phyloP scores from a whole-genome alignment of 2,113 vertebrate species.

The Tamias sibiricus region DNA sequence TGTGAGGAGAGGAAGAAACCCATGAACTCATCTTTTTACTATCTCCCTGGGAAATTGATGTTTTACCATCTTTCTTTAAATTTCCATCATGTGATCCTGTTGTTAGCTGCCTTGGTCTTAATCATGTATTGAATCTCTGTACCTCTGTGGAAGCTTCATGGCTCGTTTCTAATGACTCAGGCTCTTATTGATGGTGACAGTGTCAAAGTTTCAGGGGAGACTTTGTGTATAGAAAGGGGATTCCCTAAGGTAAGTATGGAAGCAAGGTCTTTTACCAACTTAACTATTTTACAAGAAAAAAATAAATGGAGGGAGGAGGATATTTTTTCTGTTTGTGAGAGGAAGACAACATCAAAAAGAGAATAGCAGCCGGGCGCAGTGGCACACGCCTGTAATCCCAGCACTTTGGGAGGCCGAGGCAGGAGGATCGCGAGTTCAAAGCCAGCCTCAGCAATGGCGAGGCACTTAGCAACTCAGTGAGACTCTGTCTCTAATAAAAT shows the following conservation, averaged over 20 bases:
- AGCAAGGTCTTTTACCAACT: neutral
- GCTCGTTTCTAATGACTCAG: neutral
- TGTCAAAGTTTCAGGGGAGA: neutral
- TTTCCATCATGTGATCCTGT: neutral
- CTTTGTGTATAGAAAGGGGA: neutral
- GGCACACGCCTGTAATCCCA: too few species aligned
- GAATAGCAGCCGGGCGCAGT: too few species aligned
- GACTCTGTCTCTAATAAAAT: too few species aligned
- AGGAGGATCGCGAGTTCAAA: too few species aligned
- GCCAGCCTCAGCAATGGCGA: too few species aligned
- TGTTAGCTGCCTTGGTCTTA: neutral
- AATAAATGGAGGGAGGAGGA: neutral
- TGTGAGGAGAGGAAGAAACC: neutral
- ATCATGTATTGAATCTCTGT: neutral
- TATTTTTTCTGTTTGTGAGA: constrained; percentile 1
- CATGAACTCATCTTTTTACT: neutral
- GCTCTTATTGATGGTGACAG: neutral
- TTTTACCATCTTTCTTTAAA: constrained; percentile 11
- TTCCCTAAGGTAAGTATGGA: neutral
- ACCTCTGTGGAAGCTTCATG: neutral
- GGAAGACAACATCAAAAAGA: neutral
- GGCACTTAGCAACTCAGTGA: too few species aligned
- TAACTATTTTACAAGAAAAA: neutral
- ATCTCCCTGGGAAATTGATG: neutral
- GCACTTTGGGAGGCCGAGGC: too few species aligned